A percentile compares a stretch with the other conserved stretches of the same genome.
Evolutionary conservation across 2,888 invertebrate genomes (phyloP).

Genomic region (Agrypnus murinus): DNA sequence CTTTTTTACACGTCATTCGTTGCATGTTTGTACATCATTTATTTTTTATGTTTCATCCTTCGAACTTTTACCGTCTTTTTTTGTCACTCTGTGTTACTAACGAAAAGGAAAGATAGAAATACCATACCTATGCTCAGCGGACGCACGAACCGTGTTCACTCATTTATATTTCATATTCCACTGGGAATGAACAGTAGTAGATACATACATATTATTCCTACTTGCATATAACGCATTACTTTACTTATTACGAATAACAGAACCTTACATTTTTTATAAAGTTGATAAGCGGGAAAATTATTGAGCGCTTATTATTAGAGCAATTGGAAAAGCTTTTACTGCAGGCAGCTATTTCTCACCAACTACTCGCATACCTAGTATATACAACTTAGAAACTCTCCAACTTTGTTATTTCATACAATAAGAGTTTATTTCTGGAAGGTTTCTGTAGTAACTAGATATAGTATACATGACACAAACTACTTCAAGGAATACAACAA

Average conservation of each 20-base stretch:
- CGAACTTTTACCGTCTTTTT: conserved; percentile 27
- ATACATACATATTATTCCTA: conserved; percentile 38
- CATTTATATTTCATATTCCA: conserved; percentile 50
- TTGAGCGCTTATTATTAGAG: too few species aligned
- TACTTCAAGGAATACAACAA: too few species aligned
- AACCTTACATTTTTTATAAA: not conserved
- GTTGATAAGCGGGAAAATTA: not conserved
- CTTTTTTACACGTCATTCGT: conserved; percentile 55
- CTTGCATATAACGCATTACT: conserved; percentile 30
- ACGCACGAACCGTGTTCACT: conserved; percentile 19
- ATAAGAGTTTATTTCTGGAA: too few species aligned
- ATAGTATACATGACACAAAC: too few species aligned
- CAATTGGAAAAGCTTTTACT: too few species aligned
- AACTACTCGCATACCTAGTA: too few species aligned
- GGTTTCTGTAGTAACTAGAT: too few species aligned
- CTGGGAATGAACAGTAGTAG: conserved; percentile 43
- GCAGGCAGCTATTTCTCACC: too few species aligned
- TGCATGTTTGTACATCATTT: conserved; percentile 52
- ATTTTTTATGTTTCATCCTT: conserved; percentile 48
- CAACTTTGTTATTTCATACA: too few species aligned
- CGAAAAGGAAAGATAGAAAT: conserved; percentile 18
- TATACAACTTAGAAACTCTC: too few species aligned
- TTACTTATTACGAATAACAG: too few species aligned
- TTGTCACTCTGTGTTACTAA: conserved; percentile 1
- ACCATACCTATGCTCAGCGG: conserved; percentile 16